These are phyloP conservation scores for Micromys minutus DNA, from an alignment of 2,113 vertebrate genomes.

Conservation along the genomic window DNA sequence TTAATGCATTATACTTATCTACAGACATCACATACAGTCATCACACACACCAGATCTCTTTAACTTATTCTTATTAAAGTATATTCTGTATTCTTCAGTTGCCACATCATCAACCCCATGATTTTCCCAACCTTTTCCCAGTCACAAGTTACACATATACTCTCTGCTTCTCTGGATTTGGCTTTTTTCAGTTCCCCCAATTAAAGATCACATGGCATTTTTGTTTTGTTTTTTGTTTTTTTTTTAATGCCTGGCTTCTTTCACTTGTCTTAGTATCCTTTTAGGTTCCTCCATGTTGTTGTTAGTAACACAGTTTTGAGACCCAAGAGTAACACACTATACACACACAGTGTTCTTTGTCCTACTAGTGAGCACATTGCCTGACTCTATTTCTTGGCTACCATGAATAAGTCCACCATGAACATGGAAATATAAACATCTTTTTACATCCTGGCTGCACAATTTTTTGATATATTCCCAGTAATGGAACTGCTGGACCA, in stretches of 20 bases:
- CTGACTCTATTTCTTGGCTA: neutral
- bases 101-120: neutral
- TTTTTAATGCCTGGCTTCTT: neutral
- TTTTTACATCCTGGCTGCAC: neutral
- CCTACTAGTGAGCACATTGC: neutral
- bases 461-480: neutral
- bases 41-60: neutral
- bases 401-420: neutral
- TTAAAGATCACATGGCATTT: neutral
- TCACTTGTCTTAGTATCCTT: neutral
- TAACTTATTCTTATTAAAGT: neutral
- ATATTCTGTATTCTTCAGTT: neutral
- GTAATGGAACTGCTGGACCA: neutral
- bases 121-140: neutral
- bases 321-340: neutral
- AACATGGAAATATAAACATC: neutral
- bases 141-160: neutral
- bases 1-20: neutral
- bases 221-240: too few relatives aligned
- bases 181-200: neutral
- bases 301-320: neutral
- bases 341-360: neutral
- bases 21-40: too few relatives aligned
- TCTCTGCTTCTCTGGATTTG: neutral
- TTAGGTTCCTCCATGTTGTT: neutral